Conservation (phyloP, 2,888 invertebrate species). For the Pyrochroa serraticornis region DNA sequence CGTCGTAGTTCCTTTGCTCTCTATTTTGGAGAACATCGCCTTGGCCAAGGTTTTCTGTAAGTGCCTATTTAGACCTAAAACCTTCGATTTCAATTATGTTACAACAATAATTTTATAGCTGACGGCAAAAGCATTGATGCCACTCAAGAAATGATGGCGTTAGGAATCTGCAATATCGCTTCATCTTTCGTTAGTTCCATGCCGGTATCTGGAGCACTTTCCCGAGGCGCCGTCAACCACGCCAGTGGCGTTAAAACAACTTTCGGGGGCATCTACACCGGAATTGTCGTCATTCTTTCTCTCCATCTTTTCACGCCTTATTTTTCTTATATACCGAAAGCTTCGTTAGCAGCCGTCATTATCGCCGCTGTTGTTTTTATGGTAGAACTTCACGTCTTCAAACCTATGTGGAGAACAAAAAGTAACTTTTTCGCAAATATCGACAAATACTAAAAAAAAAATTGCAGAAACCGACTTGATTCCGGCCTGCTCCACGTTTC, state of each 20-base stretch:
- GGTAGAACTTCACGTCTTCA: slow-evolving; percentile 68
- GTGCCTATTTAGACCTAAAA: slow-evolving; percentile 25
- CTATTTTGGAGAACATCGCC: slow-evolving; percentile 73
- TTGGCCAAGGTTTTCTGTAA: slow-evolving; percentile 72
- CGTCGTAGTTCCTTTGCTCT: slow-evolving; percentile 70
- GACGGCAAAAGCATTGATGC: slow-evolving; percentile 68
- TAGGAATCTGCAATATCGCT: slow-evolving; percentile 68
- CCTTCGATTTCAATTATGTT: no score
- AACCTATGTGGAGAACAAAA: slow-evolving; percentile 70
- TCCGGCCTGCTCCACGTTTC: slow-evolving; percentile 69
- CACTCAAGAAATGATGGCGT: slow-evolving; percentile 73
- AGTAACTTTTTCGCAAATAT: slow-evolving; percentile 56
- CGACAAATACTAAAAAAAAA: slow-evolving; percentile 1
- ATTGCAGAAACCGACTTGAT: slow-evolving; percentile 70
- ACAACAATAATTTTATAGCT: slow-evolving; percentile 53
- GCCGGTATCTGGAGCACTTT: slow-evolving; percentile 68
- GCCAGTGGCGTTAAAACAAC: slow-evolving; percentile 74
- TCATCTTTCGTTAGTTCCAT: slow-evolving; percentile 73
- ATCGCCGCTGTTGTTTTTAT: slow-evolving; percentile 74
- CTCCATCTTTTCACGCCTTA: slow-evolving; percentile 70
- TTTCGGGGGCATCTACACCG: slow-evolving; percentile 69
- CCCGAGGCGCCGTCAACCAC: slow-evolving; percentile 72
- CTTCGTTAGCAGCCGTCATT: slow-evolving; percentile 72
- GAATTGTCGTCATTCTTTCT: slow-evolving; percentile 61
- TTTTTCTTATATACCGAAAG: slow-evolving; percentile 68